Evolutionary conservation across 2,113 vertebrate genomes (phyloP).

Genomic region (Collichthys lucidus): DNA sequence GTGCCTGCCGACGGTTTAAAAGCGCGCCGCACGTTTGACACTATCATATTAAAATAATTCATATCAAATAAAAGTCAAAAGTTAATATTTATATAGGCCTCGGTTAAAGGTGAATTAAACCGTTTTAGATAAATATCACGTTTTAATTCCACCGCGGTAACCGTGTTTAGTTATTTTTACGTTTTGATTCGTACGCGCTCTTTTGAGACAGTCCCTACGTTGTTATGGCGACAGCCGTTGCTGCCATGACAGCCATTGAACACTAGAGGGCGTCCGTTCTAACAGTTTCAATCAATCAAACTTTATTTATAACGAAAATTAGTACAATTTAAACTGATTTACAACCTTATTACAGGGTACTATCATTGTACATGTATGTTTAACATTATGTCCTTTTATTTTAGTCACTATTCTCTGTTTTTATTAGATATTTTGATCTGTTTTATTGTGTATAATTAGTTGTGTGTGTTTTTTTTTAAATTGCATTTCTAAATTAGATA

Average conservation of each 20-base stretch:
- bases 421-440: no score
- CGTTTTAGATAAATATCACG: accelerated
- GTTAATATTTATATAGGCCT: accelerated
- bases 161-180: background rate
- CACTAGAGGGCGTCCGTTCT: constrained; percentile 48
- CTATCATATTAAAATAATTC: no score
- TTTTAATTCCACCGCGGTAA: background rate
- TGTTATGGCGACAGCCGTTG: constrained; percentile 17
- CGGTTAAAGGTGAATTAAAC: accelerated
- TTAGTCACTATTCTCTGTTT: no score
- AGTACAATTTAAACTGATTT: no score
- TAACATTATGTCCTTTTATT: no score
- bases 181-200: background rate
- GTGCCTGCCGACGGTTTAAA: accelerated
- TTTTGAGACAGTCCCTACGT: constrained; percentile 54
- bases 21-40: background rate
- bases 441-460: no score
- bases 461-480: no score
- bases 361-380: no score
- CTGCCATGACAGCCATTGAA: background rate
- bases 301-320: constrained; percentile 22
- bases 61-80: accelerated
- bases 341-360: no score
- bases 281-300: constrained; percentile 13
- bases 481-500: no score